Evolutionary conservation across 2,113 vertebrate species (phyloP), one percentile per base, ranked within the genome.

Genomic region (Rissa tridactyla): DNA sequence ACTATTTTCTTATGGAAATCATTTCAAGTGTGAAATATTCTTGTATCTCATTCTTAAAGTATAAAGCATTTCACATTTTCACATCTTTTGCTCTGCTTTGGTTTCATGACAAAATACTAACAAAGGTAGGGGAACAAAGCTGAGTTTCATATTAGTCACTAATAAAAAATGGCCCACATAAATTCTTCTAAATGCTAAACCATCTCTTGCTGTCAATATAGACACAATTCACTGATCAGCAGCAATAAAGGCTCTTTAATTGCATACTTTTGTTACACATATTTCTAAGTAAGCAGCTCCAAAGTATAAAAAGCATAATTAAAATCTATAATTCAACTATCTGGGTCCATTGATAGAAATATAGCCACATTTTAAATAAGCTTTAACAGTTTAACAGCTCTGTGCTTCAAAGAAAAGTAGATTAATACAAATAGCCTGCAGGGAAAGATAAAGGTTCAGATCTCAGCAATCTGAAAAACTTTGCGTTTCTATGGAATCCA

Each of bases 351-450:
- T 95, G 89, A 75, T 92, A 78, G 84, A 96, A 91, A 85, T 92
- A 82, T 11, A 82, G 40, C 42, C 66, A 55, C 60, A 80, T 92
- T 96, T 96, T 85, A 91, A 94, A 96, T 78, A 76, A 88, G 91
- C 71, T 94, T 93, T 91, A 95, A 88, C 60, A 83, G 71, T 91
- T 94, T 97, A 94, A 96, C 90, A 91, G 58, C 90, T 90, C 66
- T 62, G 81, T 90, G 57, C 68, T 90, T 96, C 91, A 95, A 94
- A 96, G 85, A 84, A 96, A 97, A 96, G 64, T 78, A 83, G 94
- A 96, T 95, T 95, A 92, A 94, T 96, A 92, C 58, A 96, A 96
- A 96, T 90, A 96, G 91, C 61, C 94, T 96, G 94, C 71, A 88
- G 94, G 88, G 87, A 85, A 94, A 96, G 92, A 96, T 94, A 95